Conservation (phyloP, 2,888 invertebrate species). For the Melitaea athalia region DNA sequence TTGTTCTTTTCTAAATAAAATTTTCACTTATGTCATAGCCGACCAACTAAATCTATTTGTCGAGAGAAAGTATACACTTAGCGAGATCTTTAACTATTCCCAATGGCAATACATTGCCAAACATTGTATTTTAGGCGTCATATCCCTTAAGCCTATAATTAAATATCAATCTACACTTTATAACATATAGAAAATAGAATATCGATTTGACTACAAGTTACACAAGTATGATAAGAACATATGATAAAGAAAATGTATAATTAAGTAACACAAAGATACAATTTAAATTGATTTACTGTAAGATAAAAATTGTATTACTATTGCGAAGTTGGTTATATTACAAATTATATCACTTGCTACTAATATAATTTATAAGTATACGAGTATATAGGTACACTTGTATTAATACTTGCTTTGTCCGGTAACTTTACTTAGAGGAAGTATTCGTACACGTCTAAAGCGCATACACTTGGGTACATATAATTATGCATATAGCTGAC, state of each 20-base stretch:
- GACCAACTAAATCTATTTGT: not conserved
- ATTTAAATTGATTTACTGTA: slow-evolving; percentile 22
- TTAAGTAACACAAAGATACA: slow-evolving; percentile 20
- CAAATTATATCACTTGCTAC: slow-evolving; percentile 10
- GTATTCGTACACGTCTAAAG: no score
- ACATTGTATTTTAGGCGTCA: not conserved
- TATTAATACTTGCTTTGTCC: not conserved
- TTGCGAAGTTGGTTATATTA: slow-evolving; percentile 20
- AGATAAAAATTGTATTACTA: slow-evolving; percentile 20
- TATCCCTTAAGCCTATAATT: not conserved
- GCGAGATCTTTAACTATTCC: not conserved
- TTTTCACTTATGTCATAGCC: no score
- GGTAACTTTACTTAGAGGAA: not conserved
- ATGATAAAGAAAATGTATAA: slow-evolving; percentile 25
- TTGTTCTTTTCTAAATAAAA: no score
- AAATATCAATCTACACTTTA: slow-evolving; percentile 6
- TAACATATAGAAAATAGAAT: slow-evolving; percentile 7
- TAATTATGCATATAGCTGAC: no score
- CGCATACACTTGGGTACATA: no score
- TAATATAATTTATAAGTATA: not conserved
- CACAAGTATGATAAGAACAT: slow-evolving; percentile 20
- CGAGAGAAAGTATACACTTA: not conserved
- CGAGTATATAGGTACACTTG: no score
- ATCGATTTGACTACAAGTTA: slow-evolving; percentile 11
- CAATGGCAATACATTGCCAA: not conserved